Base-by-base conservation (phyloP, 1,140 invertebrate species). In the Cotesia vestalis region DNA sequence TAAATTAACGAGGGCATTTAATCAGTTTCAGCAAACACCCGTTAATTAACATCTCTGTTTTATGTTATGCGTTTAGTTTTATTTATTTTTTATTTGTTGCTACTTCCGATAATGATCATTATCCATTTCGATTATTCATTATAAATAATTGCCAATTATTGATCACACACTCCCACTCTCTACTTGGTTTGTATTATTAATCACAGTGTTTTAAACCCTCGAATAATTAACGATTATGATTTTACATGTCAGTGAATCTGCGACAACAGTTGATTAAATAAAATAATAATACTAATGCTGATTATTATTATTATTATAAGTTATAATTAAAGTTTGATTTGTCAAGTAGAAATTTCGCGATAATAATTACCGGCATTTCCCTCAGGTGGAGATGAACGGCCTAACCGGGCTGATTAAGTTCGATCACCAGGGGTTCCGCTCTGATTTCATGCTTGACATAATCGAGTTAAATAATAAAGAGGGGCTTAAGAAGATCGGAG, bases 391-490 rank as follows among this genome's bases (percentile, higher is more conserved):
- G 84, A 95, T 97, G 89, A 91, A 92, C 76, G 97, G 97, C 1
- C 85, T 98, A 75, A 98, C 96, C 1, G 96, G 96, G 51, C 91
- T 94, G 12, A 96, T 98, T 74, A 95, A 96, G 84, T 98, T 98
- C 83, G 95, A 98, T 87, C 94, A 96, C 82, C 92, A 96, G 87
- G 96, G 96, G 40, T 96, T 96, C 83, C 89, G 97, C 71, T 94
- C 94, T 1, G 94, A 98, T 85, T 97, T 98, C 80, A 91, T 93
- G 74, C 87, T 98, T 55, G 95, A 96, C 80, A 94, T 98, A 73
- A 92, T 97, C 46, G 95, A 98, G 82, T 87, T 98, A 51, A 86
- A 86, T 74, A 93, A 90, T 35, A 92, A 94, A 78, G 91, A 92
- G 46, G 94, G 94, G 0, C 85, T 95, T 57, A 90, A 91, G 73